phyloP scores from a whole-genome alignment of 2,888 invertebrate genomes.

The Selenia dentaria region DNA sequence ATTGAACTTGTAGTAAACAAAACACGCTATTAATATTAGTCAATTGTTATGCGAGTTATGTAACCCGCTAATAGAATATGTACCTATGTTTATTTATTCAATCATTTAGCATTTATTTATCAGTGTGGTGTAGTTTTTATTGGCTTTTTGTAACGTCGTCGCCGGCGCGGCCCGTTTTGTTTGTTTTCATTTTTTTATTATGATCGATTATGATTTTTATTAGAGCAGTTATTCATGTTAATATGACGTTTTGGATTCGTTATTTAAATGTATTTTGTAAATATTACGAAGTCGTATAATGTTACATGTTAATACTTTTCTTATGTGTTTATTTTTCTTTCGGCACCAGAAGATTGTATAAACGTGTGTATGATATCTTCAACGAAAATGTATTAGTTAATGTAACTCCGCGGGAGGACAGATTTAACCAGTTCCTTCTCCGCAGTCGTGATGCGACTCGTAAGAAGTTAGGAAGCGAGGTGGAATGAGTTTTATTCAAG shows the following conservation, averaged over 20 bases:
- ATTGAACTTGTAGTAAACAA: slow-evolving; percentile 61
- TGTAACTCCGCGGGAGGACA: no score
- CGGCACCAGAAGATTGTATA: no score
- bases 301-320: no score
- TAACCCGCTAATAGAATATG: slow-evolving; percentile 27
- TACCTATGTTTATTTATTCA: slow-evolving; percentile 34
- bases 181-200: slow-evolving; percentile 28
- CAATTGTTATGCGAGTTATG: slow-evolving; percentile 34
- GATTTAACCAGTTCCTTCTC: no score
- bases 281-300: slow-evolving; percentile 1
- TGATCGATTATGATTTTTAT: slow-evolving; percentile 23
- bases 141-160: slow-evolving; percentile 10
- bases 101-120: slow-evolving; percentile 34
- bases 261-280: slow-evolving; percentile 13
- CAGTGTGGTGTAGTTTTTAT: slow-evolving; percentile 21
- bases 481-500: no score
- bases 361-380: no score
- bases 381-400: no score
- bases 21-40: slow-evolving; percentile 43
- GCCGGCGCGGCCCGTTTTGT: slow-evolving; percentile 10
- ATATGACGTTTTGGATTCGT: slow-evolving; percentile 7
- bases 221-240: slow-evolving; percentile 18
- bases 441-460: no score
- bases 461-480: no score
- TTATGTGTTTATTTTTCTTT: no score